Conservation (phyloP, 2,113 vertebrate species). For the Chroicocephalus ridibundus region DNA sequence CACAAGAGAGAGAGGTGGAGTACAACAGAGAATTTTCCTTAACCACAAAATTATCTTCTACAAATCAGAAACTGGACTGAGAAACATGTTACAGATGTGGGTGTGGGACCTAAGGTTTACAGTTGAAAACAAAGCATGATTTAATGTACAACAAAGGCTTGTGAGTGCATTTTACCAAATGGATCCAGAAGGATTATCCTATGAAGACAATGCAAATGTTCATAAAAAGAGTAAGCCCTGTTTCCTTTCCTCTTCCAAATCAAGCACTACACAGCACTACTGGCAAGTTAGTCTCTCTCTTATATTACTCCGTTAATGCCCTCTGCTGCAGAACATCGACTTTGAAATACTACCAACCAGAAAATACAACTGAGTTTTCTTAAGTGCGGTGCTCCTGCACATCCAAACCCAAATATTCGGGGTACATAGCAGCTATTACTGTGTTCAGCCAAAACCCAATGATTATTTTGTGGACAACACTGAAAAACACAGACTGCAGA, state of each 20-base stretch:
- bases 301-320: neutral
- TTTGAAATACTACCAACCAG: neutral
- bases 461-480: neutral
- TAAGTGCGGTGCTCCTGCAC: neutral
- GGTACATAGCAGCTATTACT: neutral
- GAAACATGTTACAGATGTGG: neutral
- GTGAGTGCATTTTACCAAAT: neutral
- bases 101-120: neutral
- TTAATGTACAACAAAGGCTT: neutral
- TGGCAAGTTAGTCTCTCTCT: neutral
- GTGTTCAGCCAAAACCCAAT: neutral
- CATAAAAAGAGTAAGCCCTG: neutral
- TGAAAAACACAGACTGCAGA: slow-evolving; percentile 12
- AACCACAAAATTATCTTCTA: slow-evolving; percentile 5
- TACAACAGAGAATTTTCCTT: neutral
- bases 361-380: neutral
- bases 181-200: neutral
- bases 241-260: neutral
- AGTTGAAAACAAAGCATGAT: neutral
- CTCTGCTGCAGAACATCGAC: slow-evolving; percentile 17
- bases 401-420: neutral
- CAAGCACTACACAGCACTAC: neutral
- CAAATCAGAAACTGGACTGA: neutral
- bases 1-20: neutral
- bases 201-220: neutral